phyloP scores from a whole-genome alignment of 2,888 invertebrate species.

The Spicauda simplicius region DNA sequence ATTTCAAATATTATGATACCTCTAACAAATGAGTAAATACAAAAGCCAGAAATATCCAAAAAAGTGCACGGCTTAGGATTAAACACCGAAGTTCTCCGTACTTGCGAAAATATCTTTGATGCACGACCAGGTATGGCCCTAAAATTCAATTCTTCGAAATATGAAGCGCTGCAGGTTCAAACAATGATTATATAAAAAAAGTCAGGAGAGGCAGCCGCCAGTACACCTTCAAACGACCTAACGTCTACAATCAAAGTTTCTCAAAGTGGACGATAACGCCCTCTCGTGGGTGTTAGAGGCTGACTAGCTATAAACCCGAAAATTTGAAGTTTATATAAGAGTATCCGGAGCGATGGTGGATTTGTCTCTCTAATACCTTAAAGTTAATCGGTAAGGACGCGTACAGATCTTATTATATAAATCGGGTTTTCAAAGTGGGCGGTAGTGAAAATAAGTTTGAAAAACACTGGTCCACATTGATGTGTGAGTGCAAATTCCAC shows the following conservation, averaged over 20 bases:
- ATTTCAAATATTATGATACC: too few relatives aligned
- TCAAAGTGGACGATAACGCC: too few relatives aligned
- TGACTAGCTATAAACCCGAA: too few relatives aligned
- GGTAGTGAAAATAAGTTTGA: too few relatives aligned
- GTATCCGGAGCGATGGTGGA: too few relatives aligned
- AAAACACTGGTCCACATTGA: slow-evolving; percentile 45
- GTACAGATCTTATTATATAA: too few relatives aligned
- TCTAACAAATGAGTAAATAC: too few relatives aligned
- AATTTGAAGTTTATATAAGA: too few relatives aligned
- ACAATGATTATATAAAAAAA: slow-evolving; percentile 52
- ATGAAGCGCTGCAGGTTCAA: slow-evolving; percentile 46
- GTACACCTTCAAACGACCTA: slow-evolving; percentile 56
- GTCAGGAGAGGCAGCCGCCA: slow-evolving; percentile 50
- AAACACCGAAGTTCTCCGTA: background rate
- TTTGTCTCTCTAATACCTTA: too few relatives aligned
- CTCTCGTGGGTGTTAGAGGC: too few relatives aligned
- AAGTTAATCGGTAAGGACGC: too few relatives aligned
- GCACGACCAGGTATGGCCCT: slow-evolving; percentile 37
- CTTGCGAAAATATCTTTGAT: background rate
- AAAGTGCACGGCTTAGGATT: background rate
- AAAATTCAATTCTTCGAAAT: slow-evolving; percentile 38
- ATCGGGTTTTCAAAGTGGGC: too few relatives aligned
- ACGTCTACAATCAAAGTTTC: slow-evolving; percentile 35
- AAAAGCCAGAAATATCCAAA: background rate
- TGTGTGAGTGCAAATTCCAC: slow-evolving; percentile 78